phyloP scores from a whole-genome alignment of 2,113 vertebrate genomes.

The Ammodytes dubius region DNA sequence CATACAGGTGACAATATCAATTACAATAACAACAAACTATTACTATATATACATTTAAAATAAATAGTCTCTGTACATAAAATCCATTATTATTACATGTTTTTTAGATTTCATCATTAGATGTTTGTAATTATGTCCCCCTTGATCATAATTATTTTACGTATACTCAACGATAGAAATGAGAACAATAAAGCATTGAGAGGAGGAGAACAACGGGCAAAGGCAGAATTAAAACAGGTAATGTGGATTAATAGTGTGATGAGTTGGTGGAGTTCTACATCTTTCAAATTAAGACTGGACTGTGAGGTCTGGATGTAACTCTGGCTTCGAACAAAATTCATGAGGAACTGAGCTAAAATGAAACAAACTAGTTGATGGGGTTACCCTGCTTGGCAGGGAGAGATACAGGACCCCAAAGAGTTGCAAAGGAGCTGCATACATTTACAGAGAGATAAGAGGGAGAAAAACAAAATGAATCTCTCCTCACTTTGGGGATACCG shows the following conservation, averaged over 20 bases:
- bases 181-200: constrained; percentile 13
- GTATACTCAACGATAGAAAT: constrained; percentile 42
- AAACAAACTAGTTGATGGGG: constrained; percentile 24
- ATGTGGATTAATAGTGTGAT: not conserved
- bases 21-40: constrained; percentile 58
- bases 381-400: constrained; percentile 54
- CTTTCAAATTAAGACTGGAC: constrained; percentile 25
- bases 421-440: constrained; percentile 64
- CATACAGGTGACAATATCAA: constrained; percentile 50
- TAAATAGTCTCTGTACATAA: constrained; percentile 79
- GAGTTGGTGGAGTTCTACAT: not conserved
- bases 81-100: constrained; percentile 56
- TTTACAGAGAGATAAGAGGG: constrained; percentile 40
- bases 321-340: constrained; percentile 20
- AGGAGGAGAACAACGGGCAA: not conserved
- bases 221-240: constrained; percentile 13
- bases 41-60: constrained; percentile 72
- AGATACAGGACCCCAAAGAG: constrained; percentile 44
- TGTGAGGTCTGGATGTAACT: constrained; percentile 9
- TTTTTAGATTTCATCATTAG: constrained; percentile 36
- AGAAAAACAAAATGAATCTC: not conserved
- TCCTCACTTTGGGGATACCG: constrained; percentile 90
- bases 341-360: constrained; percentile 33
- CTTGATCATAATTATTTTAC: constrained; percentile 37
- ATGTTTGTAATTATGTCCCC: constrained; percentile 42